phyloP scores from a whole-genome alignment of 2,888 invertebrate genomes.

The Xylota sylvarum region DNA sequence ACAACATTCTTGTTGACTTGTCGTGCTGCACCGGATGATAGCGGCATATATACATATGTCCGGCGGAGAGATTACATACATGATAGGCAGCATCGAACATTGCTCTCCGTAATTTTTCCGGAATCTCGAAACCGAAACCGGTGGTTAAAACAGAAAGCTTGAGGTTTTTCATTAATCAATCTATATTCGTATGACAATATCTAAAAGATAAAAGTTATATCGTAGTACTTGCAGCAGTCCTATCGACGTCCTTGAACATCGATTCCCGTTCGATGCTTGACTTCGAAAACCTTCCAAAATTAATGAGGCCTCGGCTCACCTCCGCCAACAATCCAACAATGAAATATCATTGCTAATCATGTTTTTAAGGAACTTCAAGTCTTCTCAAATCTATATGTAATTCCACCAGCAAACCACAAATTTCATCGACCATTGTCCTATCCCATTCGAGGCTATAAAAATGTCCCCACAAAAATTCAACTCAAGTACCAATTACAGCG shows the following conservation, averaged over 20 bases:
- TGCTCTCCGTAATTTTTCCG: too few relatives aligned
- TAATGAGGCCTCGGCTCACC: neutral
- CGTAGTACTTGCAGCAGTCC: too few relatives aligned
- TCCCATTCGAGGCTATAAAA: slow-evolving; percentile 36
- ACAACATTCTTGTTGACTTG: too few relatives aligned
- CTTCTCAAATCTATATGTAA: neutral
- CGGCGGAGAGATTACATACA: too few relatives aligned
- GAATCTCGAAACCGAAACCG: too few relatives aligned
- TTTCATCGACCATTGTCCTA: slow-evolving; percentile 45
- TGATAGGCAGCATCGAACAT: too few relatives aligned
- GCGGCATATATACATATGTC: too few relatives aligned
- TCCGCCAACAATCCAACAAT: neutral
- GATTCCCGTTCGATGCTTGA: neutral
- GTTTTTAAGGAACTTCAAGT: neutral
- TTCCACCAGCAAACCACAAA: neutral
- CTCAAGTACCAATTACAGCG: slow-evolving; percentile 71
- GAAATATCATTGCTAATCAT: neutral
- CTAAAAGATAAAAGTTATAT: too few relatives aligned
- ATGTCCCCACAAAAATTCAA: slow-evolving; percentile 52
- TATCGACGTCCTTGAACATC: neutral
- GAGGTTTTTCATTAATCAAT: too few relatives aligned
- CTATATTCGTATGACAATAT: too few relatives aligned
- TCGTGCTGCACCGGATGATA: too few relatives aligned
- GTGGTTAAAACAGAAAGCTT: too few relatives aligned
- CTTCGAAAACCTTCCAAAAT: neutral